phyloP scores from a whole-genome alignment of 1,140 invertebrate species.

The Drosophila leontia region DNA sequence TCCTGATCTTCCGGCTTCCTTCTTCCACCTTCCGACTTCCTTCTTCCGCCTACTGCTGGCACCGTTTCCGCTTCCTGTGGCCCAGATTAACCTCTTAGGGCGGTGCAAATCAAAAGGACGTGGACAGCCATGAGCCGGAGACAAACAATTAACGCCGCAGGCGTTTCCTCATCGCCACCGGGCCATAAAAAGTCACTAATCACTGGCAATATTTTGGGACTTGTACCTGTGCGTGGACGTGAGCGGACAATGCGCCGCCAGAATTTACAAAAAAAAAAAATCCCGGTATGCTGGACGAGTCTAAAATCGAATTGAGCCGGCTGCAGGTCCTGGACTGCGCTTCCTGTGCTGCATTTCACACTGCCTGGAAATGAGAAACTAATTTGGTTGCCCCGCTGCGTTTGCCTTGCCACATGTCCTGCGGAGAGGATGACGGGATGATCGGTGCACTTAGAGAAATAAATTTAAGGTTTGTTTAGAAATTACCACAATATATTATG shows the following conservation, averaged over 20 bases:
- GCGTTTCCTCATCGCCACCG: slow-evolving; percentile 54
- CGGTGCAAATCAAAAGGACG: slow-evolving; percentile 71
- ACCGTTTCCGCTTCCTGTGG: slow-evolving; percentile 63
- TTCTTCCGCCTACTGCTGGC: slow-evolving; percentile 16
- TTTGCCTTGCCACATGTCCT: slow-evolving; percentile 69
- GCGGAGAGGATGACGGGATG: slow-evolving; percentile 39
- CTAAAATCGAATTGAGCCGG: slow-evolving; percentile 15
- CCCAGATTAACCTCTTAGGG: slow-evolving; percentile 69
- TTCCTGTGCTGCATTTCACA: slow-evolving; percentile 69
- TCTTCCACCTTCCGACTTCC: slow-evolving; percentile 14
- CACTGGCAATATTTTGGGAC: slow-evolving; percentile 62
- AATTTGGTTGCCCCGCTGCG: slow-evolving; percentile 59
- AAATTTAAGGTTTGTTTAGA: too few species aligned
- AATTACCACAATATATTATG: neutral
- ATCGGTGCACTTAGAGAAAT: slow-evolving; percentile 10
- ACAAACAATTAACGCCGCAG: slow-evolving; percentile 79
- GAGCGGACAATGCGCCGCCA: slow-evolving; percentile 37
- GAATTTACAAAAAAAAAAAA: neutral
- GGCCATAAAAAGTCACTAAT: slow-evolving; percentile 73
- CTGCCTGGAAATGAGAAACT: slow-evolving; percentile 62
- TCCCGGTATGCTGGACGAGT: neutral
- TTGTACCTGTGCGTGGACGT: slow-evolving; percentile 44
- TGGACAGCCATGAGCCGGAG: slow-evolving; percentile 31
- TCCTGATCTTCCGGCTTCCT: slow-evolving; percentile 33
- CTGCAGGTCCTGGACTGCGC: slow-evolving; percentile 11